Evolutionary conservation across 2,888 invertebrate genomes (phyloP).

Genomic region (Dryomyza anilis): DNA sequence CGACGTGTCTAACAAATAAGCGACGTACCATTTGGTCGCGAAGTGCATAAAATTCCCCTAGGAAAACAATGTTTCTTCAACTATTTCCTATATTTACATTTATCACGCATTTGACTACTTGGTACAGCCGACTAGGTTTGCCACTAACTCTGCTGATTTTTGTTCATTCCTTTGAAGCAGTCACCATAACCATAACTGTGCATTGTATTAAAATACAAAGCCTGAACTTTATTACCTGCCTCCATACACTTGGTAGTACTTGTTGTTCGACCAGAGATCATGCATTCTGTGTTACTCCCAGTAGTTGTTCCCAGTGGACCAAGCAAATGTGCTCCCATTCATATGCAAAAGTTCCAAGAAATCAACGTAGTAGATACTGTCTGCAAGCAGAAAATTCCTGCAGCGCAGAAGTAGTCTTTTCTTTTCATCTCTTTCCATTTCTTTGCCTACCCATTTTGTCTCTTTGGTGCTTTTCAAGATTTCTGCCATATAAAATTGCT

Average conservation of each 20-base stretch:
- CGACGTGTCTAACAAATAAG: background rate
- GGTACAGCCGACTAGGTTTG: background rate
- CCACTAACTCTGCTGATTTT: background rate
- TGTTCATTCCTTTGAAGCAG: background rate
- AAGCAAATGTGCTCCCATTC: background rate
- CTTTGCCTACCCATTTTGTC: slow-evolving; percentile 21
- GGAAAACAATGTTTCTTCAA: too few species aligned
- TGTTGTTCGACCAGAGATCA: too few species aligned
- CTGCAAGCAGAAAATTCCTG: slow-evolving; percentile 14
- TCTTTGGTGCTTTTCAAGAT: too few species aligned
- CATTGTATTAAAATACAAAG: slow-evolving; percentile 10
- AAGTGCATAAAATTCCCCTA: too few species aligned
- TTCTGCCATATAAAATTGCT: too few species aligned
- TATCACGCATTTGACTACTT: background rate
- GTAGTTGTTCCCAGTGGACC: background rate
- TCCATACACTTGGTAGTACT: too few species aligned
- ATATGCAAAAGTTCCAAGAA: slow-evolving; percentile 18
- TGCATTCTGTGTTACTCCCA: background rate
- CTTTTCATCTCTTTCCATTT: slow-evolving; percentile 9
- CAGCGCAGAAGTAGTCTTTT: slow-evolving; percentile 5
- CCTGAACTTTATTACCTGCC: slow-evolving; percentile 13
- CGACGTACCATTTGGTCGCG: background rate
- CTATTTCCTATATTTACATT: too few species aligned
- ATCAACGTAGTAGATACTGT: too few species aligned
- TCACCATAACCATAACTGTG: background rate